Base-by-base conservation (phyloP, 2,113 vertebrate species). In the Gulo gulo region DNA sequence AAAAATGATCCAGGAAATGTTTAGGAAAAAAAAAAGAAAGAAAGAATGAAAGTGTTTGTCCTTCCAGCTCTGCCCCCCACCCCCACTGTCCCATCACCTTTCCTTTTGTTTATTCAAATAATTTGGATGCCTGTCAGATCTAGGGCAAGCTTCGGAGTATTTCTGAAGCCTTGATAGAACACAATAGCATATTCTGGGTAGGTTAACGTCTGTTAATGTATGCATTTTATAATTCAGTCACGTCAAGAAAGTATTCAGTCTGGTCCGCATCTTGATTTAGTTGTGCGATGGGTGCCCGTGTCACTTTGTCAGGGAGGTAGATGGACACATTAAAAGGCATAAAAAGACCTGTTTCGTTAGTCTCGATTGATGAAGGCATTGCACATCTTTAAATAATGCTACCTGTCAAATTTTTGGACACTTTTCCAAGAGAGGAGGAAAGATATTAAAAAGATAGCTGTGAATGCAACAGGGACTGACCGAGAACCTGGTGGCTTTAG, bases 321-420 rank as follows among this genome's bases (percentile, higher is more conserved):
- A 81, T 10, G 81, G 91, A 76, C 61, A 74, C 78, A 79, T 92
- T 47, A 61, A 52, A 85, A 90, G 59, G 67, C 67, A 36, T 81
- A 59, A 26, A 47, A 83, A 80, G 95, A 71, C 52, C 21, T 76
- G 3, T 81, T 74, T 65, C 4, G 6, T 69, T 63, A 20, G 47
- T 94, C 71, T 86, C 45, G 6, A 81, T 39, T 63, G 82, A 57
- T 21, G 52, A 91, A 83, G 88, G 89, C 81, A 61, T 45, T 24
- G 55, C 61, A 42, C 20, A 24, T 88, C 87, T 81, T 94, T 93
- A 93, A 98, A 69, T 95, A 94, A 98, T 97, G 92, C 85, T 86
- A 14, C 85, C 96, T 97, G 97, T 94, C 97, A 97, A 74, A 45
- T 45, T 96, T 97, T 94, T 71, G 94, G 95, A 91, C 88, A 76